Conservation (phyloP, 2,888 invertebrate species). For the Leptinotarsa rubiginosa region DNA sequence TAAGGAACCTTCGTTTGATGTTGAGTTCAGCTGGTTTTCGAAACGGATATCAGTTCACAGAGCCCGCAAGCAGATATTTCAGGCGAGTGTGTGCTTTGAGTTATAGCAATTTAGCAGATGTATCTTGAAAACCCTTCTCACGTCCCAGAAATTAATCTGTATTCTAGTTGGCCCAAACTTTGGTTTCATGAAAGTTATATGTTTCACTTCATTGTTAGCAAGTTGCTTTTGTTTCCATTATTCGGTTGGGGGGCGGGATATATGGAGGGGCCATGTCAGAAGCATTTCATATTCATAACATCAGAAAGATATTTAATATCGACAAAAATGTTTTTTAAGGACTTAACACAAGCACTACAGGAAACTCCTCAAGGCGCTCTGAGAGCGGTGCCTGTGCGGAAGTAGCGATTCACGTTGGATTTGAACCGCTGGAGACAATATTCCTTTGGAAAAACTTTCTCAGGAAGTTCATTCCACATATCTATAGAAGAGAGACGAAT, state of each 20-base stretch:
- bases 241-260: neutral
- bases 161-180: neutral
- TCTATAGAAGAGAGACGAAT: no score
- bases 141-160: neutral
- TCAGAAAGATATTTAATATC: no score
- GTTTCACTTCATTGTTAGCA: neutral
- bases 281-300: no score
- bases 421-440: no score
- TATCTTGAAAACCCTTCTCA: slow-evolving; percentile 5
- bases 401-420: no score
- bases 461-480: no score
- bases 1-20: neutral
- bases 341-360: no score
- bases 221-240: slow-evolving; percentile 14
- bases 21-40: slow-evolving; percentile 2
- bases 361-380: no score
- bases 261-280: no score
- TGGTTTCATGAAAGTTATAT: neutral
- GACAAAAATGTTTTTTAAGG: no score
- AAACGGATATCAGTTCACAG: neutral
- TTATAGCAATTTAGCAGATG: slow-evolving; percentile 5
- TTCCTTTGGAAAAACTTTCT: no score
- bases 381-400: no score
- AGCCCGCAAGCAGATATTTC: slow-evolving; percentile 5
- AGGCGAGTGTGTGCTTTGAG: neutral